Evolutionary conservation across 2,797 vertebrate species (phyloP).

Genomic region (Vireo griseus): DNA sequence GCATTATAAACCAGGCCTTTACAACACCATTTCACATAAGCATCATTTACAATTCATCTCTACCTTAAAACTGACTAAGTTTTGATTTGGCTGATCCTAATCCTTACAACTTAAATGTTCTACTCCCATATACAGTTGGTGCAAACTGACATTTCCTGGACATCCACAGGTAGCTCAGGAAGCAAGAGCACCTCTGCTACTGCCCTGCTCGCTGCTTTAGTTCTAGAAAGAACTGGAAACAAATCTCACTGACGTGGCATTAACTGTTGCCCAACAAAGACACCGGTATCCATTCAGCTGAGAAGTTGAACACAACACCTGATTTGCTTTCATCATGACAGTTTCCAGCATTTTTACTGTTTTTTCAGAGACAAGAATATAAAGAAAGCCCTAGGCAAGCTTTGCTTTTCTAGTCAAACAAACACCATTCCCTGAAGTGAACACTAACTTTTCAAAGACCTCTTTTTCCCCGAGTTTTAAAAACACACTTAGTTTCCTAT

Average conservation of each 20-base stretch:
- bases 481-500: constrained; percentile 18
- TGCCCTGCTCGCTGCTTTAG: not conserved
- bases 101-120: not conserved
- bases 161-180: not conserved
- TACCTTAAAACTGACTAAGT: not conserved
- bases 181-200: not conserved
- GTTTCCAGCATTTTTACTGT: not conserved
- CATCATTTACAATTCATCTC: not conserved
- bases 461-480: not conserved
- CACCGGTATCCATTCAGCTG: not conserved
- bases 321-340: not conserved
- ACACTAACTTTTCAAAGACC: constrained; percentile 1
- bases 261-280: not conserved
- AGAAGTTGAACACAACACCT: not conserved
- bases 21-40: not conserved
- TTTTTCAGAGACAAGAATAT: not conserved
- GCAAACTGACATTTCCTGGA: not conserved
- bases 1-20: not conserved
- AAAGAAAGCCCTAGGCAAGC: constrained; percentile 21
- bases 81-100: not conserved
- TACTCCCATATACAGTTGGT: not conserved
- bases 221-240: not conserved
- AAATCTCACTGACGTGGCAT: accelerated
- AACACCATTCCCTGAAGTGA: constrained; percentile 11
- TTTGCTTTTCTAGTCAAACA: constrained; percentile 21